Evolutionary conservation across 2,113 vertebrate species (phyloP).

Genomic region (Coturnix japonica): DNA sequence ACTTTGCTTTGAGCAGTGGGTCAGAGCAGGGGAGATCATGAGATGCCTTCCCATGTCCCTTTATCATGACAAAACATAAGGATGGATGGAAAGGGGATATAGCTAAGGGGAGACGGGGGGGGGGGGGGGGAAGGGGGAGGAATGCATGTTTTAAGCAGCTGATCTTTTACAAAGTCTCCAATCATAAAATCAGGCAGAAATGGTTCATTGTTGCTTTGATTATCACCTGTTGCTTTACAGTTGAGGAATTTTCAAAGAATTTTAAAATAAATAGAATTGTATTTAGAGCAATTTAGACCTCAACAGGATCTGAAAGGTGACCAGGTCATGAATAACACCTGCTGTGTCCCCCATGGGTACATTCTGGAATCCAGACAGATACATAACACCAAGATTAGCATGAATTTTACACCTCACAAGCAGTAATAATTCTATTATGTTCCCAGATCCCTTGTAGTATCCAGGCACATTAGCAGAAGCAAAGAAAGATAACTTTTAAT

Average conservation of each 20-base stretch:
- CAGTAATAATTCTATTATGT: neutral
- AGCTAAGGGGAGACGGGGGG: too few relatives aligned
- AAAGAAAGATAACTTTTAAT: slow-evolving; percentile 1
- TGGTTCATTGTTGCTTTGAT: neutral
- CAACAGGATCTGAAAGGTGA: neutral
- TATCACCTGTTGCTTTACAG: neutral
- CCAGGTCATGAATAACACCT: neutral
- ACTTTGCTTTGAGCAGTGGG: too few relatives aligned
- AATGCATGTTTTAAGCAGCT: neutral
- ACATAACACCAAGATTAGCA: neutral
- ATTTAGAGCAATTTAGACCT: neutral
- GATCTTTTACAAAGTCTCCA: neutral
- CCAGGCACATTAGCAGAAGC: neutral
- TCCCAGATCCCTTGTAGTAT: neutral
- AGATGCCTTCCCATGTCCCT: too few relatives aligned
- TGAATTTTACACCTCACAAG: neutral
- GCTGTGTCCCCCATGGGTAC: fast-evolving
- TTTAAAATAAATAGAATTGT: neutral
- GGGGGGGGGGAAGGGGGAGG: too few relatives aligned
- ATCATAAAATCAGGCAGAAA: neutral
- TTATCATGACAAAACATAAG: too few relatives aligned
- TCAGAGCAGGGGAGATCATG: neutral
- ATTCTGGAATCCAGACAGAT: fast-evolving
- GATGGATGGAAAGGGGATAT: neutral
- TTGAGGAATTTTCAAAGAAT: neutral